A percentile compares a stretch with the other conserved stretches of the same genome.
Evolutionary conservation across 1,140 invertebrate species (phyloP).

Genomic region (Brachionus koreanus): DNA sequence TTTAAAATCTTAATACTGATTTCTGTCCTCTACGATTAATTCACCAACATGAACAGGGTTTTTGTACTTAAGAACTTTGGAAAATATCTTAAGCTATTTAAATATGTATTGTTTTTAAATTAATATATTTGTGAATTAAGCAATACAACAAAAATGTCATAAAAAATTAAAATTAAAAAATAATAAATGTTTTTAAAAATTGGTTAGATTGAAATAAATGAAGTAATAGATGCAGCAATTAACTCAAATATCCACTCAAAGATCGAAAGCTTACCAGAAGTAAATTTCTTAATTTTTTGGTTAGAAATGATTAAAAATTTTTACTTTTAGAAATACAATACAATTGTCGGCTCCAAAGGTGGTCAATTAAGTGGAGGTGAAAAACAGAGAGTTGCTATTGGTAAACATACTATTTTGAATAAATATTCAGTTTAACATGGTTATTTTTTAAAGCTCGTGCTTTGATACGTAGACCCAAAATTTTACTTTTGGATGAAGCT

Average conservation of each 20-base stretch:
- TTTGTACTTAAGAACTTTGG: too few relatives aligned
- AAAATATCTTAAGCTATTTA: too few relatives aligned
- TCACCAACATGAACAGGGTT: too few relatives aligned
- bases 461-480: constrained; percentile 67
- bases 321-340: constrained; percentile 51
- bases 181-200: background rate
- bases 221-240: constrained; percentile 75
- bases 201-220: constrained; percentile 62
- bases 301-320: background rate
- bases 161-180: too few relatives aligned
- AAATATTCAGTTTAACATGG: background rate
- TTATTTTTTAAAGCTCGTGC: constrained; percentile 31
- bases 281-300: background rate
- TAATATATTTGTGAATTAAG: too few relatives aligned
- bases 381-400: constrained; percentile 52
- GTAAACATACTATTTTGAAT: background rate
- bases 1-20: too few relatives aligned
- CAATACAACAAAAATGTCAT: too few relatives aligned
- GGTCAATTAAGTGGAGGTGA: constrained; percentile 57
- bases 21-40: too few relatives aligned
- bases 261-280: constrained; percentile 63
- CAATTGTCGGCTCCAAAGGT: constrained; percentile 54
- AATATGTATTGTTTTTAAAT: too few relatives aligned
- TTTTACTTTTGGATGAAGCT: constrained; percentile 79
- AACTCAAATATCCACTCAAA: constrained; percentile 82